These are phyloP conservation scores for Melospiza georgiana DNA, from an alignment of 2,113 vertebrate species.

Conservation along the genomic window DNA sequence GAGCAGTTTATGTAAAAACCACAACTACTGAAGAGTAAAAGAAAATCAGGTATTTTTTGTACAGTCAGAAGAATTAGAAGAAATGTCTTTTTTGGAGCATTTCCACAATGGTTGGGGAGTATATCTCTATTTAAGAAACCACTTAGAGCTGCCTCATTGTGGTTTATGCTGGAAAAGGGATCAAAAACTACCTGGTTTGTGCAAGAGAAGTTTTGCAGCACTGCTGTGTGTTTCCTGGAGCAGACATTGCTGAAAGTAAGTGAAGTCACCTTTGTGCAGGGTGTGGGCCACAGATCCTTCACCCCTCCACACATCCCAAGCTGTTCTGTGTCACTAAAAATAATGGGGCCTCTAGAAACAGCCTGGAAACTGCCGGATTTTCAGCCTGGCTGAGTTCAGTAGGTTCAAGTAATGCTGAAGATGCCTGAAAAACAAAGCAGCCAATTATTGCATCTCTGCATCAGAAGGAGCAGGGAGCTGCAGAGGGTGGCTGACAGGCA, in stretches of 20 bases:
- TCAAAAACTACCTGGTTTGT: neutral
- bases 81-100: neutral
- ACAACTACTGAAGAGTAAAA: neutral
- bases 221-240: neutral
- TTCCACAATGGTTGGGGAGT: neutral
- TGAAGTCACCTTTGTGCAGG: neutral
- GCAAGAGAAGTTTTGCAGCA: neutral
- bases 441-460: slow-evolving; percentile 34
- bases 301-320: neutral
- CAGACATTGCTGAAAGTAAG: neutral
- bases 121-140: neutral
- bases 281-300: neutral
- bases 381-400: neutral
- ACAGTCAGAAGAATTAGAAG: neutral
- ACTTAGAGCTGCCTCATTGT: neutral
- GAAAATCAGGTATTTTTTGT: neutral
- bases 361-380: neutral
- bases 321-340: neutral
- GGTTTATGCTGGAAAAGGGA: neutral
- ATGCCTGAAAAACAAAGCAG: neutral
- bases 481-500: slow-evolving; percentile 30
- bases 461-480: neutral
- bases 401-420: neutral
- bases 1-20: neutral
- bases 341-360: neutral